These are phyloP conservation scores for Drosophila fulvimacula DNA, from an alignment of 2,888 invertebrate genomes.

Conservation along the genomic window DNA sequence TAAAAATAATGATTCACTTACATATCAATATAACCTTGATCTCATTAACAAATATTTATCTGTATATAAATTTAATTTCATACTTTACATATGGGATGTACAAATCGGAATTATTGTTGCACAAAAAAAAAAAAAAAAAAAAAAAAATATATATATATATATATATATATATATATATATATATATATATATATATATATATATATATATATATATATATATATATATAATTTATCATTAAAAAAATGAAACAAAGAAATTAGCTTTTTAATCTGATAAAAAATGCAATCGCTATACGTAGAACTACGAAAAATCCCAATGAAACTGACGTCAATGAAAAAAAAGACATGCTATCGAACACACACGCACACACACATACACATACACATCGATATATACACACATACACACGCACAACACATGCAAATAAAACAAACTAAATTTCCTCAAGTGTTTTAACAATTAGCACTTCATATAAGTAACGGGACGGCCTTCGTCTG, in stretches of 20 bases:
- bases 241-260: conserved; percentile 18
- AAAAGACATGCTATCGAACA: conserved; percentile 22
- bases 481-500: conserved; percentile 52
- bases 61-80: no score
- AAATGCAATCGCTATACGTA: conserved; percentile 29
- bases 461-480: conserved; percentile 65
- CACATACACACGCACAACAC: conserved; percentile 8
- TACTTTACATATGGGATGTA: no score
- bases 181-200: no score
- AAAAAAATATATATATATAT: no score
- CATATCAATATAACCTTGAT: not conserved
- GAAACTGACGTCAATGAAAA: conserved; percentile 57
- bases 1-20: not conserved
- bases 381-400: conserved; percentile 24
- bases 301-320: conserved; percentile 9
- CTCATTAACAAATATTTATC: not conserved
- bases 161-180: no score
- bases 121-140: no score
- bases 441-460: conserved; percentile 56
- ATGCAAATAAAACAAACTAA: conserved; percentile 50
- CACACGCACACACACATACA: conserved; percentile 4
- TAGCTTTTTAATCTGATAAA: conserved; percentile 17
- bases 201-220: no score
- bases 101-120: no score
- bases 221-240: no score